Conservation (phyloP, 1,140 invertebrate genomes). For the Tribolium castaneum region DNA sequence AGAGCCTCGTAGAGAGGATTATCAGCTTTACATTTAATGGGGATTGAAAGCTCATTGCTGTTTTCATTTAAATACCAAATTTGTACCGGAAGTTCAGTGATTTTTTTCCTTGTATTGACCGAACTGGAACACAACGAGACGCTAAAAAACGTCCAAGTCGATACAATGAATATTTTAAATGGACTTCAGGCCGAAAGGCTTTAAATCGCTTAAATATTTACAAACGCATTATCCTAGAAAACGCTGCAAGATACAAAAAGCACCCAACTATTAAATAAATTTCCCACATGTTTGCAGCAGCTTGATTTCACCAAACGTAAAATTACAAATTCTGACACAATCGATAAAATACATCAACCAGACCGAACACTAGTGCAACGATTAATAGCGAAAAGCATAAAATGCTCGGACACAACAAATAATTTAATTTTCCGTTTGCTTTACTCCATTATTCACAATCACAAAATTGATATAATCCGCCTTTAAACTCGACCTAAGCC, state of each 20-base stretch:
- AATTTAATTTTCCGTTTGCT: background rate
- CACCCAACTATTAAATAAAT: background rate
- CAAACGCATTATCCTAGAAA: slow-evolving; percentile 1
- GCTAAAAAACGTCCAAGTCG: background rate
- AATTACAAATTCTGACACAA: slow-evolving; percentile 9
- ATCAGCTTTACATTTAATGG: slow-evolving; percentile 25
- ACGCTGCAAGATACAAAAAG: background rate
- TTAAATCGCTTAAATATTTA: slow-evolving; percentile 21
- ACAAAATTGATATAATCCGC: background rate
- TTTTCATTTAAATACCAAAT: slow-evolving; percentile 38
- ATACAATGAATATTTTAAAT: slow-evolving; percentile 11
- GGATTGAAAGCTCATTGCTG: slow-evolving; percentile 36
- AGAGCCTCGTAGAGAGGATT: slow-evolving; percentile 29
- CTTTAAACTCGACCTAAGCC: too few species aligned
- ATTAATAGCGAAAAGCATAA: background rate
- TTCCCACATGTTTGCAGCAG: background rate
- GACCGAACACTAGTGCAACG: background rate
- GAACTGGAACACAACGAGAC: background rate
- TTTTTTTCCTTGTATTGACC: background rate
- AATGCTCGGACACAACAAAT: background rate
- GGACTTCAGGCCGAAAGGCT: background rate
- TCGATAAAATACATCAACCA: slow-evolving; percentile 22
- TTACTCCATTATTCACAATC: background rate
- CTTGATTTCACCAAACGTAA: slow-evolving; percentile 10
- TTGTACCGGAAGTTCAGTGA: background rate